Evolutionary conservation across 1,140 invertebrate genomes (phyloP).

Genomic region (Sweltsa coloradensis): DNA sequence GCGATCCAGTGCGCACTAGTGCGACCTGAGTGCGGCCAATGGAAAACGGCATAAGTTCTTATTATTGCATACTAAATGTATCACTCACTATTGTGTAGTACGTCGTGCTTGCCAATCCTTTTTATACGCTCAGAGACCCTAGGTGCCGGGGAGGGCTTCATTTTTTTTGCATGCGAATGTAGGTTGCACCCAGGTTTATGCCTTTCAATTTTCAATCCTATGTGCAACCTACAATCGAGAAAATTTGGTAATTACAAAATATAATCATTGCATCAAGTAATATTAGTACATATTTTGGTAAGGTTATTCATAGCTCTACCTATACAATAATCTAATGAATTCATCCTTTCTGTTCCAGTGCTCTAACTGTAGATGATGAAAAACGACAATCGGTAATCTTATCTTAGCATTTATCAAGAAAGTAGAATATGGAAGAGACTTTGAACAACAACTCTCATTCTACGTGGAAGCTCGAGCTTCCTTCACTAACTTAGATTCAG

Average conservation of each 20-base stretch:
- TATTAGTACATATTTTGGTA: background rate
- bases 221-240: too few species aligned
- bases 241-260: background rate
- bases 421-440: slow-evolving; percentile 71
- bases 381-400: slow-evolving; percentile 70
- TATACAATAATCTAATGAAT: background rate
- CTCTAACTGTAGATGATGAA: slow-evolving; percentile 88
- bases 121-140: too few species aligned
- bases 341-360: slow-evolving; percentile 37
- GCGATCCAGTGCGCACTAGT: too few species aligned
- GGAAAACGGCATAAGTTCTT: too few species aligned
- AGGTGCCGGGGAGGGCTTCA: too few species aligned
- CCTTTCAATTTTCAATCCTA: too few species aligned
- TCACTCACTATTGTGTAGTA: too few species aligned
- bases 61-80: too few species aligned
- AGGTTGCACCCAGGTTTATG: too few species aligned
- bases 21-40: too few species aligned
- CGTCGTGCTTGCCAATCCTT: too few species aligned
- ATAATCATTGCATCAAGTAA: background rate
- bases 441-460: slow-evolving; percentile 84
- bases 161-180: too few species aligned
- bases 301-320: background rate
- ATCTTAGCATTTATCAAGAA: slow-evolving; percentile 68
- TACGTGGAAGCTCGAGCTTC: slow-evolving; percentile 81
- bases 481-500: slow-evolving; percentile 80